These are phyloP conservation scores for Galerucella nymphaeae DNA, from an alignment of 2,888 invertebrate genomes.

Conservation along the genomic window DNA sequence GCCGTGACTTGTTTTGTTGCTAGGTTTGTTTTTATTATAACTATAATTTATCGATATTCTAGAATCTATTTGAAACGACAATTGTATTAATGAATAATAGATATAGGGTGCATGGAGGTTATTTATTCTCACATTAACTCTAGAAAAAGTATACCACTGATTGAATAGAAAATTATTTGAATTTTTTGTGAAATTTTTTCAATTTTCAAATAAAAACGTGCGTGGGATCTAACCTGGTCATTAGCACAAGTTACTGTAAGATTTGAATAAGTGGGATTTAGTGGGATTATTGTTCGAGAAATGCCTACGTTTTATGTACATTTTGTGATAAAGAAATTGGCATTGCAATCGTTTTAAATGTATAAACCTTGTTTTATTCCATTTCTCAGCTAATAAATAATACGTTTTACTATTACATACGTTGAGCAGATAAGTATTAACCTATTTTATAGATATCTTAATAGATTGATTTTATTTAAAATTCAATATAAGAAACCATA, in stretches of 20 bases:
- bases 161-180: too few species aligned
- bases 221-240: constrained; percentile 32
- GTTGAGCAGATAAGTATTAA: not conserved
- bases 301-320: constrained; percentile 27
- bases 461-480: not conserved
- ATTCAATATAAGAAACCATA: not conserved
- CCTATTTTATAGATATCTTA: constrained; percentile 4
- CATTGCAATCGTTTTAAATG: constrained; percentile 2
- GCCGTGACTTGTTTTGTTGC: too few species aligned
- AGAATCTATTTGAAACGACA: too few species aligned
- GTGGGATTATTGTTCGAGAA: constrained; percentile 37
- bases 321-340: constrained; percentile 37
- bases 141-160: too few species aligned
- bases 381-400: not conserved
- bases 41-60: too few species aligned
- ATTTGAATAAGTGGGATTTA: constrained; percentile 38
- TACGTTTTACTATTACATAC: not conserved
- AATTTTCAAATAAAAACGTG: not conserved
- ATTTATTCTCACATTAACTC: too few species aligned
- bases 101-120: too few species aligned
- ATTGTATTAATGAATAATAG: too few species aligned
- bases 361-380: constrained; percentile 13
- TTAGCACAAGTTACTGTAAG: constrained; percentile 35
- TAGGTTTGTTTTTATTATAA: too few species aligned
- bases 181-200: too few species aligned